Base-by-base conservation (phyloP, 2,113 vertebrate species). In the Macroglossus sobrinus region DNA sequence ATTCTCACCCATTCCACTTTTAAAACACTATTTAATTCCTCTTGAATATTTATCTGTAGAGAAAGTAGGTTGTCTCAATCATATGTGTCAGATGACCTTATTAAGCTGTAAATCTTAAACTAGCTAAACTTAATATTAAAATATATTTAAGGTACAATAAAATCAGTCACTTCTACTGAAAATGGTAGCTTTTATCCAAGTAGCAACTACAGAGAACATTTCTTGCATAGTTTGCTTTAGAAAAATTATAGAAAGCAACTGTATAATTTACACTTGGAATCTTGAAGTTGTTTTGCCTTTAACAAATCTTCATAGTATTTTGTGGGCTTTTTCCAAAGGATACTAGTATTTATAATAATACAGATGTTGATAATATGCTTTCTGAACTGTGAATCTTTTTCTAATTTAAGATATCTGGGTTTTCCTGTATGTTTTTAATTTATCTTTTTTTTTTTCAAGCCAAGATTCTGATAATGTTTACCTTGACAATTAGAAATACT, bases 1-100 rank as follows among this genome's bases (percentile, higher is more conserved):
- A 47, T 74, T 81, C 64, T 82, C 28, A 89, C 21, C 35, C 11
- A 2, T 84, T 93, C n/a, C 66, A 14, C 22, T 92, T 61, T 53
- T 90, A 94, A 96, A 95, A 59, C 53, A 57, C 11, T 68, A 9
- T 28, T 61, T 92, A 89, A 84, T 92, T 91, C n/a, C 38, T 94
- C 45, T 81, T 91, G 50, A 93, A 35, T 96, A 71, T 93, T 94
- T 72, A 66, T 91, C 93, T 97, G 8, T 15, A 81, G 24, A 61
- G 66, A 94, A 28, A 85, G 53, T 63, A 40, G 91, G 57, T 90
- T 96, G 53, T 80, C 69, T 89, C 94, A 33, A 81, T 94, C n/a
- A 87, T 38, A 61, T 86, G 63, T 91, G 84, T 95, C 55, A 84
- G 15, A 50, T 97, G 66, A 35, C 59, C 38, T 4, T 90, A 75